A percentile compares a stretch with the other conserved stretches of the same genome.
These are phyloP conservation scores for Hozukius guyotensis DNA, from an alignment of 2,797 vertebrate species.

Conservation along the genomic window DNA sequence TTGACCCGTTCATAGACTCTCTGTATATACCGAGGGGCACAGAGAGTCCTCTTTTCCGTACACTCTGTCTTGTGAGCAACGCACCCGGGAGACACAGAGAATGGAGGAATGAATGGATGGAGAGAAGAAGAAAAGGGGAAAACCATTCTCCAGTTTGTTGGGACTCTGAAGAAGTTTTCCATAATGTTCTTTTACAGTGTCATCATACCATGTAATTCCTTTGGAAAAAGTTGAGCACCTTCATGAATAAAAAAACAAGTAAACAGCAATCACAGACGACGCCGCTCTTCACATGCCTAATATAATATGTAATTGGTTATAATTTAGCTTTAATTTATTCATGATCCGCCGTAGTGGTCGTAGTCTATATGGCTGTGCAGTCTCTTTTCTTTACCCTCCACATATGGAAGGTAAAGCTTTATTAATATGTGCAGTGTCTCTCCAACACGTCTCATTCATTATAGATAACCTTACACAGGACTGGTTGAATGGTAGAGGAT, in stretches of 20 bases:
- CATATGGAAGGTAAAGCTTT: constrained; percentile 15
- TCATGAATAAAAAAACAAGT: constrained; percentile 16
- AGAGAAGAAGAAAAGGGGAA: neutral
- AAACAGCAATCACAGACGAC: neutral
- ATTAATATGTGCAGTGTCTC: constrained; percentile 53
- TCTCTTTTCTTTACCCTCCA: neutral
- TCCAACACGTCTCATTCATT: constrained; percentile 52
- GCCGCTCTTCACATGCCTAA: neutral
- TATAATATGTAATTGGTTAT: constrained; percentile 2
- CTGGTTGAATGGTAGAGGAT: constrained; percentile 26
- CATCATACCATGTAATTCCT: constrained; percentile 1
- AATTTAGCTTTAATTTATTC: constrained; percentile 14
- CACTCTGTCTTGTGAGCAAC: constrained; percentile 29
- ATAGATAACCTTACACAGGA: constrained; percentile 57
- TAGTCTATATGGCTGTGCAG: neutral
- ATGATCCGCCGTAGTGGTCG: neutral
- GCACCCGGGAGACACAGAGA: neutral
- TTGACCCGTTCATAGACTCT: constrained; percentile 52
- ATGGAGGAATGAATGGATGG: neutral
- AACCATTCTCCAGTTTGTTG: neutral
- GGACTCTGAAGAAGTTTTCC: neutral
- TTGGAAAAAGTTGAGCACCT: neutral
- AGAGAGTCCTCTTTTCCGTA: neutral
- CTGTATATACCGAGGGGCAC: constrained; percentile 17
- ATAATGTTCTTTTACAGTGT: constrained; percentile 8